Evolutionary conservation across 2,888 invertebrate genomes (phyloP), one percentile per base, ranked within the genome.

Genomic region (Zhengitettix transpicula): DNA sequence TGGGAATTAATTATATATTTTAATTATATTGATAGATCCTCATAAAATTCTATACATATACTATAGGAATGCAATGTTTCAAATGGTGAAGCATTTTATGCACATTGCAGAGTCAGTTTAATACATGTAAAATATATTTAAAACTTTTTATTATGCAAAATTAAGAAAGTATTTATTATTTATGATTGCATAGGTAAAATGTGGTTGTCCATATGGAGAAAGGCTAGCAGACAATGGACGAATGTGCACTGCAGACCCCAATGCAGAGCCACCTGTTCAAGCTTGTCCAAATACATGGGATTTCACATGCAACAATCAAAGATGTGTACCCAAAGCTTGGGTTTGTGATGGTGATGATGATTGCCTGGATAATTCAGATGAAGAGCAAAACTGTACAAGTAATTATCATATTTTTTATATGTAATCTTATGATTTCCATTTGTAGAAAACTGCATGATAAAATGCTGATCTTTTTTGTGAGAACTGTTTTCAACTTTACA

Each of bases 301-400:
- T 75, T 96, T 96, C 71, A 92, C 92, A 0, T 97, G 97, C 71
- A 84, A 85, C 67, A 77, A 77, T 65, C 74, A 75, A 55, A 75
- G 90, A 41, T 94, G 93, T 69, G 90, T 95, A 58, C 92, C 93
- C 0, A 90, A 90, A 71, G 88, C 89, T 10, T 96, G 95, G 95
- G 87, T 93, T 1, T 96, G 96, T 71, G 95, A 96, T 70, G 95
- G 94, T 0, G 96, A 96, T 67, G 90, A 96, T 69, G 96, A 97
- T 71, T 97, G 97, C 68, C 75, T 95, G 67, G 96, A 97, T 70
- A 91, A 93, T 74, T 92, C 93, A 60, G 96, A 96, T 70, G 96
- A 96, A 72, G 87, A 89, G 74, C 91, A 90, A 70, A 94, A 95
- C 68, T 97, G 96, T 71, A 93, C 92, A 59, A 90, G 89, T 87